Conservation (phyloP, 2,797 vertebrate genomes). For the Cynopterus sphinx region DNA sequence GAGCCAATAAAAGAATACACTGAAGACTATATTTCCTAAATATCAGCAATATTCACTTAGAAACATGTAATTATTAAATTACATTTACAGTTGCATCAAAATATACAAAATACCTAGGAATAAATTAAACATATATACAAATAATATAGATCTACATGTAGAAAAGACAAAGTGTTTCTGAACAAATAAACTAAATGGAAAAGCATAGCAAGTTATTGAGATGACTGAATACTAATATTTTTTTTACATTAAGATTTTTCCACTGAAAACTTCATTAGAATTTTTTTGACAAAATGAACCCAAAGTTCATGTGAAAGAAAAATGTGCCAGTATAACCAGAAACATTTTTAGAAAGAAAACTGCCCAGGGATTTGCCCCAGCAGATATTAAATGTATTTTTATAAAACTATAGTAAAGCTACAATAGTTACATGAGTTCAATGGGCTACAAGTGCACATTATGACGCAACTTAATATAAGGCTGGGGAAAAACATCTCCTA, state of each 20-base stretch:
- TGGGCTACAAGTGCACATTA: not conserved
- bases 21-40: not conserved
- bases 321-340: constrained; percentile 9
- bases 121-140: not conserved
- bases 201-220: not conserved
- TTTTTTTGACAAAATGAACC: constrained; percentile 40
- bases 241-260: constrained; percentile 12
- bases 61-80: not conserved
- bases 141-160: not conserved
- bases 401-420: constrained; percentile 17
- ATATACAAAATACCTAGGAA: not conserved
- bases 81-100: not conserved
- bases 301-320: constrained; percentile 42
- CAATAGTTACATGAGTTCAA: not conserved
- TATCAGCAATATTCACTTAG: not conserved
- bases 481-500: not conserved
- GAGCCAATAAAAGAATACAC: not conserved
- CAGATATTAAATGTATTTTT: constrained; percentile 36
- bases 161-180: constrained; percentile 7
- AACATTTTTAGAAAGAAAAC: constrained; percentile 47
- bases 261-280: not conserved
- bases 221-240: not conserved
- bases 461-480: not conserved
- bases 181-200: not conserved
- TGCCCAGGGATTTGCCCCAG: not conserved